Percentiles rank a stretch among this genome's conserved stretches.
Conservation (phyloP, 2,888 invertebrate genomes). For the Pyrochroa serraticornis region DNA sequence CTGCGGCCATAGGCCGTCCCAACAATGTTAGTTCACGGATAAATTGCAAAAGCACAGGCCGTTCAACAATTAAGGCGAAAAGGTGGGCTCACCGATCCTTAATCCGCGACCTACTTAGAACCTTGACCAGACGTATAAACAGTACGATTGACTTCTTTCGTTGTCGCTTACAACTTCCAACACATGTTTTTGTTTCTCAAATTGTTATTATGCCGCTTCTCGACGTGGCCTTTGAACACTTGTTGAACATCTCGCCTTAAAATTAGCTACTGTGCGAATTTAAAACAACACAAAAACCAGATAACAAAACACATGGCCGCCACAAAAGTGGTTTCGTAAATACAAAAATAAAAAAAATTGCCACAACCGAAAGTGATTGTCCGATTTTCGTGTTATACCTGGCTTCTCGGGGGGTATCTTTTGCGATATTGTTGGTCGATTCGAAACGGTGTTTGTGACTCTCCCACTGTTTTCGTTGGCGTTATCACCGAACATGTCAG, state of each 20-base stretch:
- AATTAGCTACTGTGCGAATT: conserved; percentile 15
- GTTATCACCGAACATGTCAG: conserved; percentile 24
- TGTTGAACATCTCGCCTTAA: conserved; percentile 13
- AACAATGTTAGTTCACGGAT: conserved; percentile 8
- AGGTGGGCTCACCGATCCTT: conserved; percentile 44
- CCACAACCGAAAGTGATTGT: neutral
- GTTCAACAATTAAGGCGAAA: conserved; percentile 37
- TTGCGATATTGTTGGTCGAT: neutral
- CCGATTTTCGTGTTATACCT: neutral
- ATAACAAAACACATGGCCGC: conserved; percentile 7
- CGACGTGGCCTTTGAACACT: conserved; percentile 13
- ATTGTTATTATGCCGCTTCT: conserved; percentile 1
- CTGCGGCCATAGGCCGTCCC: conserved; percentile 1
- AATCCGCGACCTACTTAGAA: conserved; percentile 42
- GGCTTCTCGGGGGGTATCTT: no score
- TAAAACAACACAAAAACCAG: conserved; percentile 5
- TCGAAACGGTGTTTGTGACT: neutral
- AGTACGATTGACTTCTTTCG: conserved; percentile 10
- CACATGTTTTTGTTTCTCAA: conserved; percentile 17
- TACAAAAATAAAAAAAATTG: neutral
- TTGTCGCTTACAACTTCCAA: conserved; percentile 2
- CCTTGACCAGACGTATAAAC: conserved; percentile 37
- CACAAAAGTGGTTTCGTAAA: no score
- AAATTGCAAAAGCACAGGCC: conserved; percentile 6
- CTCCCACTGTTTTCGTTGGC: conserved; percentile 24